phyloP scores from a whole-genome alignment of 2,113 vertebrate species.

The Anhinga anhinga region DNA sequence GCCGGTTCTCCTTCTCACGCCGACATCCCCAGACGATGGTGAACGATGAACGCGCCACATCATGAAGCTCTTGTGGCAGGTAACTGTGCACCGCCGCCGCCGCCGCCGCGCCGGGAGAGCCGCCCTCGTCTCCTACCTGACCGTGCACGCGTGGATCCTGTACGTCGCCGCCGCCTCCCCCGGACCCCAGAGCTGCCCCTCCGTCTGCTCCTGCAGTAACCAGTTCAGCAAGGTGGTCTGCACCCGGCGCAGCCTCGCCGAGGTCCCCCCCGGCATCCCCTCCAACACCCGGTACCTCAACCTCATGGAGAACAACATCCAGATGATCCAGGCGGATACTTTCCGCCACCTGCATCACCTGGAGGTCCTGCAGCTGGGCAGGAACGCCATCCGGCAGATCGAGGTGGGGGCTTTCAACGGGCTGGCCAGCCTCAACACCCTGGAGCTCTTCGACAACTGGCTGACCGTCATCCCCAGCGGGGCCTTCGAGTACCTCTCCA shows the following conservation, averaged over 20 bases:
- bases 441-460: conserved; percentile 98
- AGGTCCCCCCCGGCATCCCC: conserved; percentile 92
- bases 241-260: conserved; percentile 88
- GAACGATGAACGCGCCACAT: conserved; percentile 98
- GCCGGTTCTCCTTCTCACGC: conserved; percentile 84
- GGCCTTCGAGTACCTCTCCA: conserved; percentile 97
- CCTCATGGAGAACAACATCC: conserved; percentile 99
- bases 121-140: conserved; percentile 90
- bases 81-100: conserved; percentile 87
- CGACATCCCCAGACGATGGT: conserved; percentile 88
- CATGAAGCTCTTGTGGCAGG: conserved; percentile 99
- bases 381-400: conserved; percentile 95
- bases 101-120: conserved; percentile 83
- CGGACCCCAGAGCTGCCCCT: conserved; percentile 91
- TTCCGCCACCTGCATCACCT: conserved; percentile 95
- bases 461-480: conserved; percentile 96
- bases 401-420: conserved; percentile 98
- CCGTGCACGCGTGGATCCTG: conserved; percentile 88
- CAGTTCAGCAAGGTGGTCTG: conserved; percentile 98
- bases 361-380: conserved; percentile 94
- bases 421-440: conserved; percentile 94
- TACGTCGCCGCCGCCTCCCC: conserved; percentile 79
- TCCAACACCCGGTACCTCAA: conserved; percentile 94
- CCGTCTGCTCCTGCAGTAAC: conserved; percentile 94
- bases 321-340: conserved; percentile 94